Evolutionary conservation across 1,140 invertebrate species (phyloP), one percentile per base, ranked within the genome.

Genomic region (Drosophila lacertosa): DNA sequence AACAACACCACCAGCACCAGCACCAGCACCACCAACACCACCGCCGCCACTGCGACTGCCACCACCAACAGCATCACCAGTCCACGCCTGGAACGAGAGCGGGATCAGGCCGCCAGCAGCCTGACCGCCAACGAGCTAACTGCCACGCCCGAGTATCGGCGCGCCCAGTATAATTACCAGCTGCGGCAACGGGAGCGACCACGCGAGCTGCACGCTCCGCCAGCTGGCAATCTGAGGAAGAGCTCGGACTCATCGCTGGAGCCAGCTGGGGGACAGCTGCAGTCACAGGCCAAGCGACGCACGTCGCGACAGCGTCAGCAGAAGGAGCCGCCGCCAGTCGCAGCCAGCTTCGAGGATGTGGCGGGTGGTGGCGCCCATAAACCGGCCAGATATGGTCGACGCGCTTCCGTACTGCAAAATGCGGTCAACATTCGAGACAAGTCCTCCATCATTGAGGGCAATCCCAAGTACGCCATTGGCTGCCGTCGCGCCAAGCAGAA

Each of bases 391-490:
- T 91, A 86, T 50, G 90, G 90, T 11, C 44, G 90, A 37, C 64
- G 90, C 6, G 82, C 90, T 4, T 90, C 90, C 11, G 70, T 89
- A 2, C 55, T 84, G 16, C 82, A 76, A 40, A 89, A 90, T 55
- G 82, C 82, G 4, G 64, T 59, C 37, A 84, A 81, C 16, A 88
- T 74, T 20, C 78, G 90, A 0, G 83, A 89, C 11, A 83, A 83
- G 26, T 82, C 88, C 0, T 89, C 86, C 20, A 89, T 91, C 11
- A 71, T 91, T 13, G 90, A 91, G 59, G 90, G 90, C 0, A 91
- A 91, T 83, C 79, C 82, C 24, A 90, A 91, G 51, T 91, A 91
- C 53, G 68, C 77, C 0, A 40, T 70, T 16, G 77, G 67, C 33
- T 74, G 71, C 53, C 74, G 76, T 0, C 74, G 74, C 2, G 54